Conservation (phyloP, 2,888 invertebrate genomes). For the Cartodere bifasciata region DNA sequence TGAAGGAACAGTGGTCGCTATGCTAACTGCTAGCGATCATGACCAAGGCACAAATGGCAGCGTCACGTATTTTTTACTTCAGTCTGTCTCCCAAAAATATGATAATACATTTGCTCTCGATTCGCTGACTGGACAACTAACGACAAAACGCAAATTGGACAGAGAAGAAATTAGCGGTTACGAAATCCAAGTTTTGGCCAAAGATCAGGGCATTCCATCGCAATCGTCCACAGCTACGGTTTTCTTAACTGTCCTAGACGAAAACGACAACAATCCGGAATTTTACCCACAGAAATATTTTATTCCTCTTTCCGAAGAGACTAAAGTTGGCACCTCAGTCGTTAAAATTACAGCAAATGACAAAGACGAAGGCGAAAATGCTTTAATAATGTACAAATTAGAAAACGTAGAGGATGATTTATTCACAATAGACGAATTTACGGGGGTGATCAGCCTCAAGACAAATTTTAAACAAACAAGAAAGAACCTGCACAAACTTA, state of each 20-base stretch:
- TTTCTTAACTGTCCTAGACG: conserved; percentile 64
- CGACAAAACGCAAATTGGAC: conserved; percentile 64
- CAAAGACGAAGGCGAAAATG: conserved; percentile 80
- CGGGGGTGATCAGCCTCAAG: conserved; percentile 60
- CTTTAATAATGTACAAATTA: conserved; percentile 62
- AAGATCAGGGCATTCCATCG: conserved; percentile 82
- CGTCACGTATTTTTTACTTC: conserved; percentile 69
- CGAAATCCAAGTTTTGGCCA: conserved; percentile 73
- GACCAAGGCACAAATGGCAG: conserved; percentile 91
- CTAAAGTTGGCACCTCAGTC: conserved; percentile 49
- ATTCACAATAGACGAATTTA: conserved; percentile 66
- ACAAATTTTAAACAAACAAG: conserved; percentile 49
- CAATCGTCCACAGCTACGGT: conserved; percentile 86
- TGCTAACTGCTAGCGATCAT: conserved; percentile 76
- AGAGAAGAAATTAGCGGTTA: conserved; percentile 68
- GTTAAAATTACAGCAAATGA: conserved; percentile 72
- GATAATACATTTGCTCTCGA: conserved; percentile 77
- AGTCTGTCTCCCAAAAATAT: conserved; percentile 64
- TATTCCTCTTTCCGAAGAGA: conserved; percentile 58
- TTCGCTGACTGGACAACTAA: conserved; percentile 72
- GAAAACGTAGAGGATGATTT: conserved; percentile 68
- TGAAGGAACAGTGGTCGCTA: conserved; percentile 66
- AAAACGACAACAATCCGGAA: conserved; percentile 84
- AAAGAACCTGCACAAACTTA: conserved; percentile 58
- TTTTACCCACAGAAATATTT: conserved; percentile 87